Percentiles rank a stretch among this genome's conserved stretches.
These are phyloP conservation scores for Peromyscus attwateri DNA, from an alignment of 2,797 vertebrate species.

Conservation along the genomic window DNA sequence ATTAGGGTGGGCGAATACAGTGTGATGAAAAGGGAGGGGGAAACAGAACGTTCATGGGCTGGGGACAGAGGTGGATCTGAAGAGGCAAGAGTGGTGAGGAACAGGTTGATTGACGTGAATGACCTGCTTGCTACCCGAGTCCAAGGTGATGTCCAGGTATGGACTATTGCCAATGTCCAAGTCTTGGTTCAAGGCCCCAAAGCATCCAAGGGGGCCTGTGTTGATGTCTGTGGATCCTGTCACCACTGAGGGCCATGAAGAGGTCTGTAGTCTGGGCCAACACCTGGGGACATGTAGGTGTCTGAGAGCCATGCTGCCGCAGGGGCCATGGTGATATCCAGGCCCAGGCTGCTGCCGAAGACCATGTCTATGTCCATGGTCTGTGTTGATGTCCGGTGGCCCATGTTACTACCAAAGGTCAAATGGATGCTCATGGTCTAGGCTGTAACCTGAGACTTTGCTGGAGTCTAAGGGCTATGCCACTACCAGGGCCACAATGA, in stretches of 20 bases:
- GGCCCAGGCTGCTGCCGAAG: not conserved
- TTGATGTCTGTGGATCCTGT: not conserved
- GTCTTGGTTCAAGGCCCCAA: not conserved
- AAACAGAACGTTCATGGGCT: not conserved
- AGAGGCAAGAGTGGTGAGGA: not conserved
- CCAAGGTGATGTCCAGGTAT: not conserved
- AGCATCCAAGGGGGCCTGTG: not conserved
- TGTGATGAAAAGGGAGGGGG: not conserved
- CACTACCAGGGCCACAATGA: not conserved
- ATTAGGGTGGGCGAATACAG: not conserved
- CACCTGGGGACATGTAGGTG: not conserved
- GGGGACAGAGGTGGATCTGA: not conserved
- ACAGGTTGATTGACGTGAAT: not conserved
- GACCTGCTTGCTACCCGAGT: not conserved
- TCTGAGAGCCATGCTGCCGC: not conserved
- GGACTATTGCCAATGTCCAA: not conserved
- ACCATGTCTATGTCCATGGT: not conserved
- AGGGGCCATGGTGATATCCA: not conserved
- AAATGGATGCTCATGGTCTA: not conserved
- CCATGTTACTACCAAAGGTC: not conserved
- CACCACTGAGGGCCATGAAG: not conserved
- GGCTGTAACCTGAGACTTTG: rapidly evolving
- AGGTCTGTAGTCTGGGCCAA: not conserved
- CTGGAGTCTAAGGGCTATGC: not conserved
- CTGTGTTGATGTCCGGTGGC: not conserved